Evolutionary conservation across 2,888 invertebrate genomes (phyloP).

Genomic region (Neria commutata): DNA sequence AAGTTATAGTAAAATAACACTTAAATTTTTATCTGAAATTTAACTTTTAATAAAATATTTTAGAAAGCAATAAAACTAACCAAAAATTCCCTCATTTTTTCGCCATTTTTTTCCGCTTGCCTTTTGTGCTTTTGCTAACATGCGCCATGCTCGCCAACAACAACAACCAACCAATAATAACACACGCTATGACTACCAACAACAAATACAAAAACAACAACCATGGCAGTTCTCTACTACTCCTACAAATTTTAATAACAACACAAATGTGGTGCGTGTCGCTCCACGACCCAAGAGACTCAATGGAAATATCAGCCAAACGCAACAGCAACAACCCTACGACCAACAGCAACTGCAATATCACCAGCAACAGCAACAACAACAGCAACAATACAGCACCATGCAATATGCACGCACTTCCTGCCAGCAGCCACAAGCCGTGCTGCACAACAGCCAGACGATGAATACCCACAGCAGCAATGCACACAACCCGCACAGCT

Average conservation of each 20-base stretch:
- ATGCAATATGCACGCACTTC: slow-evolving; percentile 47
- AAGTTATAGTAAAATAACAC: not conserved
- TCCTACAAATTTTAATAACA: slow-evolving; percentile 68
- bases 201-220: slow-evolving; percentile 11
- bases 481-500: slow-evolving; percentile 29
- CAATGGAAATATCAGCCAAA: slow-evolving; percentile 57
- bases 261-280: slow-evolving; percentile 66
- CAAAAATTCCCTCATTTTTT: not conserved
- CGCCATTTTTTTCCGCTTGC: slow-evolving; percentile 2
- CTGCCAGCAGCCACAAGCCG: slow-evolving; percentile 17
- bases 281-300: slow-evolving; percentile 62
- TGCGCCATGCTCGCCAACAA: not conserved
- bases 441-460: not conserved
- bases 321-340: slow-evolving; percentile 60
- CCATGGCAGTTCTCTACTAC: slow-evolving; percentile 58
- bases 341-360: slow-evolving; percentile 44
- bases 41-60: not conserved
- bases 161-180: not conserved
- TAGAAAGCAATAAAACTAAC: not conserved
- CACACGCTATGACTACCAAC: not conserved
- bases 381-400: slow-evolving; percentile 61
- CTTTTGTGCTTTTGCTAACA: slow-evolving; percentile 15
- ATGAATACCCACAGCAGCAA: slow-evolving; percentile 20
- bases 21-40: no score
- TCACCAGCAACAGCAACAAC: slow-evolving; percentile 59